Conservation (phyloP, 2,797 vertebrate genomes). For the Chaetodon trifasciatus region DNA sequence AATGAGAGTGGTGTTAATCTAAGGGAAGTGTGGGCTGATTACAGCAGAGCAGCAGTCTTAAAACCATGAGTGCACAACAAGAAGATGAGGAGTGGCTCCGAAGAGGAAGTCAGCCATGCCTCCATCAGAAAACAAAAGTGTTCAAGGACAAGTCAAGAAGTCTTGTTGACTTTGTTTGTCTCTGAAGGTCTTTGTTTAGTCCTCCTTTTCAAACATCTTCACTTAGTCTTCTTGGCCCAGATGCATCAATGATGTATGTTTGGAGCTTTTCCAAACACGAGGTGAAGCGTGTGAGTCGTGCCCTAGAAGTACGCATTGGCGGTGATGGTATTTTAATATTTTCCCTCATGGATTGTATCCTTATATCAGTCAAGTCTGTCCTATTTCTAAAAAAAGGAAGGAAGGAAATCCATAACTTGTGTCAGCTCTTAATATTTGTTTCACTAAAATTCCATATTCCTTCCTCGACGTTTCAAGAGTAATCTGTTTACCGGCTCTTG, state of each 20-base stretch:
- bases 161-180: slow-evolving; percentile 69
- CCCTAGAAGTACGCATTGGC: slow-evolving; percentile 50
- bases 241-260: slow-evolving; percentile 70
- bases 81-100: slow-evolving; percentile 31
- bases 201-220: slow-evolving; percentile 64
- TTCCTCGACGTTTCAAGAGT: slow-evolving; percentile 12
- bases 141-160: slow-evolving; percentile 67
- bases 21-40: slow-evolving; percentile 67
- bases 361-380: slow-evolving; percentile 71
- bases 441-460: neutral
- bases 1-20: slow-evolving; percentile 40
- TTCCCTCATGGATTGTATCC: slow-evolving; percentile 43
- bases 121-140: slow-evolving; percentile 61
- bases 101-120: slow-evolving; percentile 37
- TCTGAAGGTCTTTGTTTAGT: slow-evolving; percentile 66
- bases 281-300: slow-evolving; percentile 33
- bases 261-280: slow-evolving; percentile 59
- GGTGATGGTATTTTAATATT: slow-evolving; percentile 57
- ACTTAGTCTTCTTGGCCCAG: slow-evolving; percentile 70
- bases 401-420: neutral
- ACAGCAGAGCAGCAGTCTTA: slow-evolving; percentile 43
- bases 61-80: slow-evolving; percentile 57
- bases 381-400: slow-evolving; percentile 56
- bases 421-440: neutral
- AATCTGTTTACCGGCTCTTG: slow-evolving; percentile 34